Base-by-base conservation (phyloP, 2,113 vertebrate genomes). In the Sitta europaea region DNA sequence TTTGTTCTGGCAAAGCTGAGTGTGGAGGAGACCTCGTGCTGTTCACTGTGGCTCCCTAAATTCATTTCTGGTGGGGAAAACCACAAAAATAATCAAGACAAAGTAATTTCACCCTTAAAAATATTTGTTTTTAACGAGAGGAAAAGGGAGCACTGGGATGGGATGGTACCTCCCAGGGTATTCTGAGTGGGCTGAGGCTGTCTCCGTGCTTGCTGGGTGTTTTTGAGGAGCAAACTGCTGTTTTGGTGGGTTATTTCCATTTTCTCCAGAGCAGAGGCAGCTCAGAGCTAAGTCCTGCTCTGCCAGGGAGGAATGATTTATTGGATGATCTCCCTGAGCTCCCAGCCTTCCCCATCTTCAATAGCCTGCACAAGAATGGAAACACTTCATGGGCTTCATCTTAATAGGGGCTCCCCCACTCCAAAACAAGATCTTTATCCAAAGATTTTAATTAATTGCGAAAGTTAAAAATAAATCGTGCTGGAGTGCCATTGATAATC, bases 371-470 rank as follows among this genome's bases (percentile, higher is more conserved):
- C 42, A 57, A 79, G 86, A 91, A 93, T 53, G 68, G 86, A 92
- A 96, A 92, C 25, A 48, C 62, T 95, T 94, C 94, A 58, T 66
- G 83, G 92, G 88, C 70, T 94, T 96, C 53, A 47, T 91, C 61
- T 96, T 97, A 92, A 94, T 67, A 74, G 73, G 81, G 93, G 62
- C 94, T 90, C 90, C 93, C 90, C 93, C 96, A 91, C 92, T 92
- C 94, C 97, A 86, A 98, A 97, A 98, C 98, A 98, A 97, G 97
- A 94, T 94, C 84, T 94, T 96, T 97, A 97, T 95, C 93, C 92
- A 86, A 95, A 97, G 97, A 96, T 97, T 97, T 97, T 98, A 98
- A 98, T 98, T 98, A 98, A 98, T 98, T 97, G 97, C 83, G 83
- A 96, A 97, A 98, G 97, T 97, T 98, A 97, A 97, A 97, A 97